Evolutionary conservation across 2,888 invertebrate species (phyloP), one percentile per base, ranked within the genome.

Genomic region (Andrena bicolor): DNA sequence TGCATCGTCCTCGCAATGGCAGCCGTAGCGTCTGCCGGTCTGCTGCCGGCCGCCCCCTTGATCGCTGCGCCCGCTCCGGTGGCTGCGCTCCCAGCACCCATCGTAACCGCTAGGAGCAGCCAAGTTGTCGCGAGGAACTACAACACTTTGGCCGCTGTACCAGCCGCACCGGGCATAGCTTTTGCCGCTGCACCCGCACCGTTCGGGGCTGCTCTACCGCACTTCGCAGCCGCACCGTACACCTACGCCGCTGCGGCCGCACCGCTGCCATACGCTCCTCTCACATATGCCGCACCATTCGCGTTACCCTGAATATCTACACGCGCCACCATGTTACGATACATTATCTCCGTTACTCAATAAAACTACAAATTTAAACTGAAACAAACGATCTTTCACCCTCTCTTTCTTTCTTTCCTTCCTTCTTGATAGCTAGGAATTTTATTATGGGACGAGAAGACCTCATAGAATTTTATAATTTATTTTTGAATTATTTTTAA

Each of bases 71-170:
- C 90, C 10, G 88, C 90, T 0, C 82, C 83, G 1, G 64, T 83
- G 0, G 88, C 87, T 2, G 90, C 90, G 3, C 69, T 91, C 5
- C 91, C 92, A 4, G 95, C 95, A 0, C 95, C 95, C 7, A 94
- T 96, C 85, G 96, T 96, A n/a, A 96, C 96, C 0, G 95, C 96
- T 0, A 95, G 95, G 89, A 96, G 96, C 93, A 96, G 96, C 13
- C 96, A 96, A 92, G 96, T 96, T 78, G 93, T 96, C 87, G 94
- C 96, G 28, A 95, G 96, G 85, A 96, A 96, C 91, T 95, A 95
- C 94, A 96, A 96, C 88, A 95, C 95, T 0, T 92, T 96, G 10
- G 95, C 95, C 7, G 95, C 94, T 73, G 94, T 95, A 64, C 94
- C 95, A 53, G 73, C 85, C 0, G 93, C 95, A 4, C 94, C 95